Percentiles rank a stretch among this genome's conserved stretches.
These are phyloP conservation scores for Neogale vison DNA, from an alignment of 2,113 vertebrate genomes.

Conservation along the genomic window DNA sequence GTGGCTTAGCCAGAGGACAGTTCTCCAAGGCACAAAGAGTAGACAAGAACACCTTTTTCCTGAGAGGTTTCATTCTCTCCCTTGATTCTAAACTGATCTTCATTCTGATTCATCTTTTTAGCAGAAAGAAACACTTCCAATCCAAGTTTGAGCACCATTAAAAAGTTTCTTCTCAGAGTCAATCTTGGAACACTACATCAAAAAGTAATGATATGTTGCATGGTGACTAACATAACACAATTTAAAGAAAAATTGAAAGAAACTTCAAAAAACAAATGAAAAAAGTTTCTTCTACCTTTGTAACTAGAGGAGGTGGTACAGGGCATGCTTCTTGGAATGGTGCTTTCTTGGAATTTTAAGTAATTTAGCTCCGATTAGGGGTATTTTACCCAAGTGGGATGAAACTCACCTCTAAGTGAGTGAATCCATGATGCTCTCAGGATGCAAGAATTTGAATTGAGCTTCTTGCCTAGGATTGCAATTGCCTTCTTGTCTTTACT, in stretches of 20 bases:
- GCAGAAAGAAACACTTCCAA: background rate
- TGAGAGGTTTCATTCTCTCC: background rate
- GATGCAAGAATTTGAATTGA: background rate
- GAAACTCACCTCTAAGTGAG: conserved; percentile 3
- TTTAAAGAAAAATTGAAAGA: too few relatives aligned
- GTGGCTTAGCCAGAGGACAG: background rate
- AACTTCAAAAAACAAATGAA: too few relatives aligned
- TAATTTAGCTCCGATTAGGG: conserved; percentile 17
- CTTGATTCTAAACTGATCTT: background rate
- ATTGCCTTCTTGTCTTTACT: background rate
- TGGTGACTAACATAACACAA: too few relatives aligned
- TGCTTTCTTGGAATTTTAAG: conserved; percentile 41
- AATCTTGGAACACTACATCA: too few relatives aligned
- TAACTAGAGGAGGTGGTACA: too few relatives aligned
- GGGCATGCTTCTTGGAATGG: too few relatives aligned
- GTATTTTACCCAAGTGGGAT: conserved; percentile 33
- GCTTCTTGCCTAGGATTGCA: background rate
- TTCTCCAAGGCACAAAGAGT: background rate
- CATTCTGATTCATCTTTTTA: background rate
- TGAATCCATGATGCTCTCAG: background rate
- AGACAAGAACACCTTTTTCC: background rate
- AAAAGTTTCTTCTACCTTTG: background rate
- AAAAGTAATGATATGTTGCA: too few relatives aligned
- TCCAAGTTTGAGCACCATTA: background rate
- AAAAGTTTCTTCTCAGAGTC: background rate